Base-by-base conservation (phyloP, 2,888 invertebrate species). In the Agrotis exclamationis region DNA sequence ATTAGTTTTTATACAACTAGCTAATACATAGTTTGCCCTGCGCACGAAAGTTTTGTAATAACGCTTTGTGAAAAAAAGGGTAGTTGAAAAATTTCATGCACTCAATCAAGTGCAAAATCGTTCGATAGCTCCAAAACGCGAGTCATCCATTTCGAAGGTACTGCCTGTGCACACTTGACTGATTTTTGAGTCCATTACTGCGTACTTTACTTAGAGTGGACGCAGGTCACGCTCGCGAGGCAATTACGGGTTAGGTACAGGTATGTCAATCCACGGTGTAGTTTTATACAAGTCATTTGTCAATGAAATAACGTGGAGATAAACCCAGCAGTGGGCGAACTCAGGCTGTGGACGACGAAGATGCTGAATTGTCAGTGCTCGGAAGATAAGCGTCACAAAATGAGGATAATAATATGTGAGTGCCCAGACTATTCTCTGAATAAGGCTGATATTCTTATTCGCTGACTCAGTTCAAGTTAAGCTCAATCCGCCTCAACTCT, bases 81-180 rank as follows among this genome's bases (percentile, higher is more conserved):
- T 56, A 33, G 68, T 48, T 67, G 57, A 80, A 83, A 85, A 72
- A 74, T 76, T 78, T 69, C 67, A 69, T 66, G 74, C 75, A 75
- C 74, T 85, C 70, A 76, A 85, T 85, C 78, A 85, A 80, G 84
- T 69, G 69, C 51, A 59, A 80, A 83, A 80, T 78, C 63, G 80
- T 58, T 74, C 70, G 77, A 70, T 78, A 74, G 79, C 70, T 68
- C 68, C 67, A 72, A 80, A 75, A 74, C 70, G 68, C 50, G 68
- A 65, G 67, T 70, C 75, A 79, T 83, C 62, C 64, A 74, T 81
- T 84, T 78, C 75, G 66, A 66, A 72, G 59, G 66, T 59, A 70
- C 58, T 66, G 66, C 57, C 28, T 54, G 57, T 47, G 51, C 16
- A 56, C 71, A 70, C 72, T 70, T 67, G 76, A 80, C 70, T 80